Conservation (phyloP, 2,113 vertebrate genomes). For the Stegastes partitus region DNA sequence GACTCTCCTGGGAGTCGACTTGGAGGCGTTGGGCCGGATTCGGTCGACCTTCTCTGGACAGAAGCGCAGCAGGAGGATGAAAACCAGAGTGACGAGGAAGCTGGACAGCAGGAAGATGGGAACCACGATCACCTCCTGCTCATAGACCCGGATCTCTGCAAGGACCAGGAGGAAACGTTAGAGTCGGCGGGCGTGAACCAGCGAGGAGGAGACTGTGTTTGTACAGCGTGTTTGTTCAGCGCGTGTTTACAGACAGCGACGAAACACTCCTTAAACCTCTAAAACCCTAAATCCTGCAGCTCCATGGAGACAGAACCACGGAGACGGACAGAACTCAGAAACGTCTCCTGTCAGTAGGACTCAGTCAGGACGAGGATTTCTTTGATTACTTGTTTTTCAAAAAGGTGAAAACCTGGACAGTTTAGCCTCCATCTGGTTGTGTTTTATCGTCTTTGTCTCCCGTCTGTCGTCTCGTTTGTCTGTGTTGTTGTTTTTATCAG, state of each 20-base stretch:
- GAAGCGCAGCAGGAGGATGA: slow-evolving; percentile 81
- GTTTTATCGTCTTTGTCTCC: too few relatives aligned
- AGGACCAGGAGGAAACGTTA: not conserved
- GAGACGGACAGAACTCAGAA: too few relatives aligned
- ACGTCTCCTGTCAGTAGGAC: too few relatives aligned
- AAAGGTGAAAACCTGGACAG: too few relatives aligned
- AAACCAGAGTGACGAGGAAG: slow-evolving; percentile 80
- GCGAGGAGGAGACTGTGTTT: slow-evolving; percentile 1
- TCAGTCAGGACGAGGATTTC: too few relatives aligned
- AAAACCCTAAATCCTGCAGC: too few relatives aligned
- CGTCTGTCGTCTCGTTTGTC: too few relatives aligned
- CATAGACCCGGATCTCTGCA: slow-evolving; percentile 81
- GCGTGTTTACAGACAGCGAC: not conserved
- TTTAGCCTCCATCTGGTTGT: too few relatives aligned
- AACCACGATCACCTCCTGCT: slow-evolving; percentile 85
- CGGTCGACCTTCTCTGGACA: slow-evolving; percentile 82
- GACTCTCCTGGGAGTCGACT: slow-evolving; percentile 56
- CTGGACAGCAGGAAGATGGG: slow-evolving; percentile 79
- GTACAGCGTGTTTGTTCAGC: slow-evolving; percentile 3
- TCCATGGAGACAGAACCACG: too few relatives aligned
- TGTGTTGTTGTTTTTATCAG: too few relatives aligned
- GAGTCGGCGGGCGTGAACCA: not conserved
- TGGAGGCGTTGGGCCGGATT: slow-evolving; percentile 41
- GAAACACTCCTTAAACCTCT: not conserved
- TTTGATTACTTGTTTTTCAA: too few relatives aligned